Evolutionary conservation across 1,140 invertebrate species (phyloP).

Genomic region (Lepidurus couesii): DNA sequence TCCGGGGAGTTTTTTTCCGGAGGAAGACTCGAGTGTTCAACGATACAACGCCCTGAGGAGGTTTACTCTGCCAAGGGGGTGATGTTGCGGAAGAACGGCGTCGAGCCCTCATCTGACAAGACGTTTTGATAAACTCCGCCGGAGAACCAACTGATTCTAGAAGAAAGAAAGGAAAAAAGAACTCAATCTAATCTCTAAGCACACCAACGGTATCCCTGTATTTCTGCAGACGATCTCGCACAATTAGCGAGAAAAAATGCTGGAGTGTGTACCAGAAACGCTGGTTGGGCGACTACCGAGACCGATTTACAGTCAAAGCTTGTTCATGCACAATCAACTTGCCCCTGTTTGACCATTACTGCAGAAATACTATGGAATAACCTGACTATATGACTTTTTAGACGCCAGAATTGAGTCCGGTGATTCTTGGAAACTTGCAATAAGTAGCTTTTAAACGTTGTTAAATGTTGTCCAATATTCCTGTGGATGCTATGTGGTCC

Average conservation of each 20-base stretch:
- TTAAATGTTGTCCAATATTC: slow-evolving; percentile 13
- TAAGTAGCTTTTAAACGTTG: neutral
- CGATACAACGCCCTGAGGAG: neutral
- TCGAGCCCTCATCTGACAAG: slow-evolving; percentile 5
- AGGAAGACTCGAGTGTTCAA: neutral
- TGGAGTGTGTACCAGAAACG: neutral
- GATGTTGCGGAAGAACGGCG: slow-evolving; percentile 8
- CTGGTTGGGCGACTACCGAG: neutral
- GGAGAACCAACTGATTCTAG: neutral
- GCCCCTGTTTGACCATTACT: slow-evolving; percentile 18
- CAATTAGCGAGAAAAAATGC: slow-evolving; percentile 17
- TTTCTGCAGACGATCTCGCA: neutral
- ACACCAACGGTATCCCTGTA: neutral
- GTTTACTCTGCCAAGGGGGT: neutral
- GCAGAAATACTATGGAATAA: neutral
- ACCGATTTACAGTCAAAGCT: neutral
- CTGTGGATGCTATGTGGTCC: slow-evolving; percentile 2
- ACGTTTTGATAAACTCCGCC: slow-evolving; percentile 12
- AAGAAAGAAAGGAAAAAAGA: neutral
- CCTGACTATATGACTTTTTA: neutral
- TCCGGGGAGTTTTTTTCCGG: neutral
- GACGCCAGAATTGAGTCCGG: neutral
- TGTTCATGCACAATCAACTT: slow-evolving; percentile 1
- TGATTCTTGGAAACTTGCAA: neutral
- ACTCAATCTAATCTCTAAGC: no score